phyloP scores from a whole-genome alignment of 2,797 vertebrate species.

The Muraenolepis orangiensis region DNA sequence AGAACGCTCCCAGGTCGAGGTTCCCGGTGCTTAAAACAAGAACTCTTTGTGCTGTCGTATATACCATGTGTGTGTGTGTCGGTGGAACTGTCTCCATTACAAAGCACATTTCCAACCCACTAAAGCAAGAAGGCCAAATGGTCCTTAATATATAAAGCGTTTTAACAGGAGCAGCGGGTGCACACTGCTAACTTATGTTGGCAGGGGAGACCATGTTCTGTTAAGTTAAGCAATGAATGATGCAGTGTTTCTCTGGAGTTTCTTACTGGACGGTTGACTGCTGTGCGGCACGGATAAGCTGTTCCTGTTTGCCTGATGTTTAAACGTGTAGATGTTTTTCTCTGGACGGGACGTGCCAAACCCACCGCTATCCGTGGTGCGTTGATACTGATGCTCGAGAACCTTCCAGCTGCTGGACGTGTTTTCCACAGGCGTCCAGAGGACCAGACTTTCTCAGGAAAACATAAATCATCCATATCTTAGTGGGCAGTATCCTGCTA shows the following conservation, averaged over 20 bases:
- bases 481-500: conserved; percentile 19
- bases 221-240: background rate
- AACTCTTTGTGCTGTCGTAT: conserved; percentile 46
- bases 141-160: background rate
- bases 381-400: conserved; percentile 61
- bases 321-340: conserved; percentile 64
- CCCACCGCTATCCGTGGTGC: conserved; percentile 66
- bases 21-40: conserved; percentile 40
- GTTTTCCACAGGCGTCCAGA: conserved; percentile 59
- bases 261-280: background rate
- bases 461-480: conserved; percentile 46
- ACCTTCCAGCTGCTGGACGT: conserved; percentile 7
- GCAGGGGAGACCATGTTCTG: background rate
- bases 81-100: conserved; percentile 37
- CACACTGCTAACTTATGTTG: background rate
- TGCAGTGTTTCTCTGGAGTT: background rate
- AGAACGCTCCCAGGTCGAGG: conserved; percentile 5
- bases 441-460: conserved; percentile 46
- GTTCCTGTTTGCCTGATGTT: conserved; percentile 14
- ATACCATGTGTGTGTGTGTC: conserved; percentile 32
- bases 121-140: conserved; percentile 30
- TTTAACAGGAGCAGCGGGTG: background rate
- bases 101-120: conserved; percentile 23
- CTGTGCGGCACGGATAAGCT: background rate
- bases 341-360: conserved; percentile 51